phyloP scores from a whole-genome alignment of 2,797 vertebrate genomes.

The Columba guinea region DNA sequence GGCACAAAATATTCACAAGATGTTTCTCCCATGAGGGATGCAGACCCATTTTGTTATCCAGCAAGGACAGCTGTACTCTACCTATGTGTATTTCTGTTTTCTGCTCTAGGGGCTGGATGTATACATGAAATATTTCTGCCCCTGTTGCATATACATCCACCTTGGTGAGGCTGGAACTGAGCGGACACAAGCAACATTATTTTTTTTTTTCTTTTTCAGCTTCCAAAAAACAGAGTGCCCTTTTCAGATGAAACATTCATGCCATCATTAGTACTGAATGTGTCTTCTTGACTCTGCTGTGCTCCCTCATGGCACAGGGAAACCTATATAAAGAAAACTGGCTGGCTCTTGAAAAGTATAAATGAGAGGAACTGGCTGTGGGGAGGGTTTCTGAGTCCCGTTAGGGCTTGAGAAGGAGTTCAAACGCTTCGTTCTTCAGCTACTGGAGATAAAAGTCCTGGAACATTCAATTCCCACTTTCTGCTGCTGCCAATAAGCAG shows the following conservation, averaged over 20 bases:
- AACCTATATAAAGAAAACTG: slow-evolving; percentile 46
- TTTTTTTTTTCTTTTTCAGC: not conserved
- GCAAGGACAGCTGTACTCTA: not conserved
- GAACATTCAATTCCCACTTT: slow-evolving; percentile 68
- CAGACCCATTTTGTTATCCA: not conserved
- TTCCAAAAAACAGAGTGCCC: not conserved
- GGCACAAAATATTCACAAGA: not conserved
- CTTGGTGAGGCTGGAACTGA: not conserved
- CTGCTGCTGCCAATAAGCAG: slow-evolving; percentile 63
- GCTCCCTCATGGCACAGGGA: slow-evolving; percentile 21
- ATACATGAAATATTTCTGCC: not conserved
- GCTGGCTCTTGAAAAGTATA: slow-evolving; percentile 64
- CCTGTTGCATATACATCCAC: not conserved
- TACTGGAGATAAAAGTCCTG: slow-evolving; percentile 74
- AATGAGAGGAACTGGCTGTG: slow-evolving; percentile 55
- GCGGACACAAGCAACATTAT: not conserved
- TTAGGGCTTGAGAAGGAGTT: slow-evolving; percentile 47
- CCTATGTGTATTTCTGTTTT: not conserved
- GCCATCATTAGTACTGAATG: not conserved
- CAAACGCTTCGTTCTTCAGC: slow-evolving; percentile 57
- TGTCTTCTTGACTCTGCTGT: slow-evolving; percentile 20
- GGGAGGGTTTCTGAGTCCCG: slow-evolving; percentile 20
- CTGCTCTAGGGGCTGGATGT: not conserved
- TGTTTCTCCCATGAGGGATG: not conserved
- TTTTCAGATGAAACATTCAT: slow-evolving; percentile 21